A percentile compares a stretch with the other conserved stretches of the same genome.
Conservation (phyloP, 2,113 vertebrate species). For the Meriones unguiculatus region DNA sequence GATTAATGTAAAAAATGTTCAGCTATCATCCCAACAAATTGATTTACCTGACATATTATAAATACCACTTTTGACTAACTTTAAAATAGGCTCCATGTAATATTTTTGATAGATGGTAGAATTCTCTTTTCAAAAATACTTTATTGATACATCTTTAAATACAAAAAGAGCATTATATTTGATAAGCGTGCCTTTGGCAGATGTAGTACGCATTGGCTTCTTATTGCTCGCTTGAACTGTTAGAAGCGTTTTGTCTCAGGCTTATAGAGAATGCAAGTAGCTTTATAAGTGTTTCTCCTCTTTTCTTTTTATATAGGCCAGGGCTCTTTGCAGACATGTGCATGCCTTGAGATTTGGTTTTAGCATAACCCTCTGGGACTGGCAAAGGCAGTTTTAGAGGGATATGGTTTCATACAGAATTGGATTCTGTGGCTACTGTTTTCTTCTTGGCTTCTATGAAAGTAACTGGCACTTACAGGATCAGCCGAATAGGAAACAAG, state of each 20-base stretch:
- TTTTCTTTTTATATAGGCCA: constrained; percentile 12
- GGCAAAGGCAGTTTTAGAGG: constrained; percentile 33
- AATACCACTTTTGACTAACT: background rate
- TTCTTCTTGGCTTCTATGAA: constrained; percentile 36
- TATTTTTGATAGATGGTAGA: background rate
- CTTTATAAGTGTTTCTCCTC: constrained; percentile 28
- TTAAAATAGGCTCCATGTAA: background rate
- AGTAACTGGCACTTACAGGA: constrained; percentile 2
- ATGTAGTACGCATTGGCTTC: background rate
- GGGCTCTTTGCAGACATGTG: background rate
- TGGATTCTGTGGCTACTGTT: background rate
- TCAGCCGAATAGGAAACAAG: background rate
- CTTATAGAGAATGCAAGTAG: background rate
- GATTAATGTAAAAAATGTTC: constrained; percentile 10
- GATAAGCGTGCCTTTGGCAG: background rate
- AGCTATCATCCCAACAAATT: background rate
- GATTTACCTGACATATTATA: background rate
- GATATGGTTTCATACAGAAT: constrained; percentile 23
- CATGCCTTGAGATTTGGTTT: constrained; percentile 35
- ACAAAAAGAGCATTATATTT: background rate
- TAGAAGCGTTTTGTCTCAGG: background rate
- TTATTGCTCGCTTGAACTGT: background rate
- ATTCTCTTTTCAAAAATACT: constrained; percentile 18
- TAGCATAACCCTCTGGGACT: background rate
- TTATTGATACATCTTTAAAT: background rate